Percentiles rank a stretch among this genome's conserved stretches.
phyloP scores from a whole-genome alignment of 2,113 vertebrate species.

The Nipponia nippon region DNA sequence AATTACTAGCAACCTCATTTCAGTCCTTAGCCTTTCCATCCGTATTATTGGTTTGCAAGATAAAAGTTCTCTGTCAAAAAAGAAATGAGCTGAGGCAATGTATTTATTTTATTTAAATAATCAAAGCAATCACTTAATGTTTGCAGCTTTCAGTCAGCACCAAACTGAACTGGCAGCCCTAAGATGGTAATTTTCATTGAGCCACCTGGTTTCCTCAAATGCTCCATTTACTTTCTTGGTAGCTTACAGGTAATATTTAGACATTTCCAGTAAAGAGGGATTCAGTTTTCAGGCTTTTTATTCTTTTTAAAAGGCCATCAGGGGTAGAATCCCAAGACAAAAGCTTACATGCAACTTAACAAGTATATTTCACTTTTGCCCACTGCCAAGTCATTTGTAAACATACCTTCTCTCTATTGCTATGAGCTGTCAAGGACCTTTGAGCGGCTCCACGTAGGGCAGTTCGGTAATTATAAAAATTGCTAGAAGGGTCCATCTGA shows the following conservation, averaged over 20 bases:
- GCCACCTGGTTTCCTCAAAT: neutral
- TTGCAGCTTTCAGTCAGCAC: neutral
- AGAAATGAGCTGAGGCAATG: neutral
- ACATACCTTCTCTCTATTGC: constrained; percentile 90
- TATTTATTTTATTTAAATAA: neutral
- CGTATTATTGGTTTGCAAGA: neutral
- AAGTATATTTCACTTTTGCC: neutral
- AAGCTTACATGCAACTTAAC: neutral
- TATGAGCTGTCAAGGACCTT: constrained; percentile 89
- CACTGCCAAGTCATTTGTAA: neutral
- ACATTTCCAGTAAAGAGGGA: neutral
- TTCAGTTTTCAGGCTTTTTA: neutral
- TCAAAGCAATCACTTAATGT: neutral
- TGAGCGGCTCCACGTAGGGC: constrained; percentile 90
- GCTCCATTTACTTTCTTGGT: neutral
- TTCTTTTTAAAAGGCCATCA: neutral
- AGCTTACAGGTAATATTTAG: neutral
- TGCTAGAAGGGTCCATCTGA: constrained; percentile 97
- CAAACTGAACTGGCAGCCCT: neutral
- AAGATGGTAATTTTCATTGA: neutral
- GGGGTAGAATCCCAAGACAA: neutral
- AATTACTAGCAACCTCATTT: neutral
- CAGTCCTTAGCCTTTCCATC: neutral
- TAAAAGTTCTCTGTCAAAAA: neutral
- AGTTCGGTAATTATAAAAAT: constrained; percentile 96